phyloP scores from a whole-genome alignment of 2,888 invertebrate genomes.

The Heliconius charithonia region DNA sequence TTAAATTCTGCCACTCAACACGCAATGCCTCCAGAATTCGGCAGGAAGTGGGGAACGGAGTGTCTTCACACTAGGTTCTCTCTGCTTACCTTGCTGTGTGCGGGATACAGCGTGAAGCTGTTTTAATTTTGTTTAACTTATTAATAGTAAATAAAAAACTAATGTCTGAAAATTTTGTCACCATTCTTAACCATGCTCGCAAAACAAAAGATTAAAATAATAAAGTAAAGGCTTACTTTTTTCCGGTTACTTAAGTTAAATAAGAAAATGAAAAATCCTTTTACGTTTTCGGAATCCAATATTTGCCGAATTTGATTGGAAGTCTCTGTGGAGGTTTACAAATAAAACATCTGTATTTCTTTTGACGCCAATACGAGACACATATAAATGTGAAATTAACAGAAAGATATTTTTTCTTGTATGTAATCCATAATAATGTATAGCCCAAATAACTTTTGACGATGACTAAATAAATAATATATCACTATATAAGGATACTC shows the following conservation, averaged over 20 bases:
- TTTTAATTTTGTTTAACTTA: no score
- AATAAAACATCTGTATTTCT: slow-evolving; percentile 17
- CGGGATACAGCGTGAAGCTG: no score
- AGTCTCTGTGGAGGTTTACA: slow-evolving; percentile 11
- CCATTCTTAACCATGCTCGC: background rate
- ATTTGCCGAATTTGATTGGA: slow-evolving; percentile 3
- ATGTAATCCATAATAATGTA: background rate
- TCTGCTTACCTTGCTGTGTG: no score
- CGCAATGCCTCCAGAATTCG: no score
- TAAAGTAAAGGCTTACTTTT: slow-evolving; percentile 4
- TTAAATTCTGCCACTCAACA: no score
- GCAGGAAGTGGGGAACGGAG: no score
- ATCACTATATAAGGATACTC: no score
- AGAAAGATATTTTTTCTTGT: background rate
- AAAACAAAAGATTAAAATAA: background rate
- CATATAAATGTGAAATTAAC: background rate
- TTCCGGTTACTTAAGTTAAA: slow-evolving; percentile 13
- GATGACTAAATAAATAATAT: background rate
- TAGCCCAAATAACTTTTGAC: background rate
- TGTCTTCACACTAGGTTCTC: no score
- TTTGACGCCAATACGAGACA: slow-evolving; percentile 10
- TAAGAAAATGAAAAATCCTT: slow-evolving; percentile 6
- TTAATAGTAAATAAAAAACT: no score
- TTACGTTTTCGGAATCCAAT: slow-evolving; percentile 18
- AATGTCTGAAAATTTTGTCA: background rate